Conservation (phyloP, 1,140 invertebrate genomes). For the Pollicipes pollicipes region DNA sequence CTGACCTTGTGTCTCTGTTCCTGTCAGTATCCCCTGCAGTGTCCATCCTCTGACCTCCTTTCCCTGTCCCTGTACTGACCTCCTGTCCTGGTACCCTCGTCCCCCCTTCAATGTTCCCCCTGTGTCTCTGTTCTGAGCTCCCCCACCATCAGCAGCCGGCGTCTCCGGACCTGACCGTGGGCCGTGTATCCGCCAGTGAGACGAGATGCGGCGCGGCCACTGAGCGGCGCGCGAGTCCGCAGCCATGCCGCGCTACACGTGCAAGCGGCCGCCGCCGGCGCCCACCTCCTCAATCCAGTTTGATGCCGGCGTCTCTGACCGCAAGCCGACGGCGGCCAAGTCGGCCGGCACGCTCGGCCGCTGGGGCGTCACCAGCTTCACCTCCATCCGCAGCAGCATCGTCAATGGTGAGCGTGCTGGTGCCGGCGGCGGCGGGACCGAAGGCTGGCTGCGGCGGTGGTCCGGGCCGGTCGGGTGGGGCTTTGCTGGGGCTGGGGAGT, state of each 20-base stretch:
- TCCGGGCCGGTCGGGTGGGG: no score
- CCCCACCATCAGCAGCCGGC: no score
- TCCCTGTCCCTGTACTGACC: no score
- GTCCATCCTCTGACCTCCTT: no score
- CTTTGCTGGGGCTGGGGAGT: no score
- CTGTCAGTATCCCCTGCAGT: no score
- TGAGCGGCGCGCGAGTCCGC: slow-evolving; percentile 18
- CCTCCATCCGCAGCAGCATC: slow-evolving; percentile 58
- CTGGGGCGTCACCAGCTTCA: slow-evolving; percentile 85
- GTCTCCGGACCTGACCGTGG: slow-evolving; percentile 1
- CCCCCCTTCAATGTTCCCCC: no score
- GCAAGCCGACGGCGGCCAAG: slow-evolving; percentile 59
- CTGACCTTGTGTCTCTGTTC: no score
- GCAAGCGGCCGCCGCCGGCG: slow-evolving; percentile 17
- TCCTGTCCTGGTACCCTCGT: no score
- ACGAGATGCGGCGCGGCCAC: not conserved
- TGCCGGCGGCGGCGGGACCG: no score
- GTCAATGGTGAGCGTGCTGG: slow-evolving; percentile 37
- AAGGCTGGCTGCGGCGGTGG: no score
- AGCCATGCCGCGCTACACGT: slow-evolving; percentile 21
- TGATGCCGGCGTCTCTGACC: slow-evolving; percentile 44
- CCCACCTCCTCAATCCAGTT: slow-evolving; percentile 42
- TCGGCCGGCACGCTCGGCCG: slow-evolving; percentile 75
- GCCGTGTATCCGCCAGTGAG: not conserved
- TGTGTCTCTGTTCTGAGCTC: no score